These are phyloP conservation scores for Cheilosia grossa DNA, from an alignment of 2,888 invertebrate genomes.

Conservation along the genomic window DNA sequence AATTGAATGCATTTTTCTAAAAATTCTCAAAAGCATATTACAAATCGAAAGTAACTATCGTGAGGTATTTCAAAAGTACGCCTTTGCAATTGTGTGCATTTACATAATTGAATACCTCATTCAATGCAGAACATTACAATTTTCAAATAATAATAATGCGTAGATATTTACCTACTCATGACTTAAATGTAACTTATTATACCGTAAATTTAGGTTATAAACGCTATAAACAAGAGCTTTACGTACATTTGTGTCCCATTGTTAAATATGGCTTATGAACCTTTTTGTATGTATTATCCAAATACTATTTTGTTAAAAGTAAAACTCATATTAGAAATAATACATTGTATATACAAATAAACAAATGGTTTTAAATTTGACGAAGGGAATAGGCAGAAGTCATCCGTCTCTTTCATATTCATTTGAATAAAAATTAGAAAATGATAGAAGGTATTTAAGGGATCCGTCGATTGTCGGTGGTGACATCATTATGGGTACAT, in stretches of 20 bases:
- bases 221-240: not conserved
- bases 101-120: not conserved
- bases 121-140: not conserved
- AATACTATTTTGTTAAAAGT: not conserved
- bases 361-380: not conserved
- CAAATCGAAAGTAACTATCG: not conserved
- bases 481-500: no score
- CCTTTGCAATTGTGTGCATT: slow-evolving; percentile 16
- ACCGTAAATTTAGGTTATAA: not conserved
- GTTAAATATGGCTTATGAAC: slow-evolving; percentile 17
- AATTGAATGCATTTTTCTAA: slow-evolving; percentile 14
- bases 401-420: no score
- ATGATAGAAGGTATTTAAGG: no score
- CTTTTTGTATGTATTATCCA: not conserved
- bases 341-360: not conserved
- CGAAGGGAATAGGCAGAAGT: no score
- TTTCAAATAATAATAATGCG: slow-evolving; percentile 13
- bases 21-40: not conserved
- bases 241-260: slow-evolving; percentile 3
- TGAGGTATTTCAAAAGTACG: not conserved
- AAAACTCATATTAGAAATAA: not conserved
- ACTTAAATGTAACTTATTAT: slow-evolving; percentile 24
- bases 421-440: no score
- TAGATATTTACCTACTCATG: slow-evolving; percentile 25
- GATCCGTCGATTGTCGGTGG: no score